Evolutionary conservation across 2,888 invertebrate genomes (phyloP), one percentile per base, ranked within the genome.

Genomic region (Eueremaeus valkanovi): DNA sequence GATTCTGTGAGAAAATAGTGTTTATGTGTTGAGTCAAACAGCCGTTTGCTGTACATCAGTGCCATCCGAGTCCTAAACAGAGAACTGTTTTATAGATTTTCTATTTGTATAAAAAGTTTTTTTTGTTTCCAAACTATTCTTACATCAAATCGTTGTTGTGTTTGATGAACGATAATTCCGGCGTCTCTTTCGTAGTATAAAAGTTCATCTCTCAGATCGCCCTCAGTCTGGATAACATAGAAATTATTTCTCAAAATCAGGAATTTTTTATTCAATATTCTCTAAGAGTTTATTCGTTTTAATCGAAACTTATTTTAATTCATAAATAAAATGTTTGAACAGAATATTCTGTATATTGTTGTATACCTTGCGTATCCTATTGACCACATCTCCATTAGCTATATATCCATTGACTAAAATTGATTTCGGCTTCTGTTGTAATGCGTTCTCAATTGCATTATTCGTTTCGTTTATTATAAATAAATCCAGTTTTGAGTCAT

Each of bases 381-480:
- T 55, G 9, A 55, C 24, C 21, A n/a, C 21, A 13, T 55, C 24
- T 27, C 58, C 58, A 31, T 58, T 58, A 18, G 58, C 16, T 1
- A 58, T 16, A 18, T 58, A 58, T 58, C 58, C 58, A 11, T 70
- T 70, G 18, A 70, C 42, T 45, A 70, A 24, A 42, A 70, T 70
- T 16, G 70, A 70, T 70, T 70, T 70, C 3, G 70, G 70, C 24
- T 45, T 70, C 31, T 66, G 63, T 66, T 66, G 31, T 18, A 66
- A 66, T 2, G 21, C 63, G 21, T 66, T 66, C 9, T 66, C 63
- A 21, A 66, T 66, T 8, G 29, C n/a, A 33, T 33, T 31, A 36
- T 66, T 66, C 1, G 66, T n/a, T 36, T 66, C 66, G 21, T 40
- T 66, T 1, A 66, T 66, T 21, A 66, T 66, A 40, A 66, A 66